Evolutionary conservation across 2,888 invertebrate species (phyloP).

Genomic region (Xylota segnis): DNA sequence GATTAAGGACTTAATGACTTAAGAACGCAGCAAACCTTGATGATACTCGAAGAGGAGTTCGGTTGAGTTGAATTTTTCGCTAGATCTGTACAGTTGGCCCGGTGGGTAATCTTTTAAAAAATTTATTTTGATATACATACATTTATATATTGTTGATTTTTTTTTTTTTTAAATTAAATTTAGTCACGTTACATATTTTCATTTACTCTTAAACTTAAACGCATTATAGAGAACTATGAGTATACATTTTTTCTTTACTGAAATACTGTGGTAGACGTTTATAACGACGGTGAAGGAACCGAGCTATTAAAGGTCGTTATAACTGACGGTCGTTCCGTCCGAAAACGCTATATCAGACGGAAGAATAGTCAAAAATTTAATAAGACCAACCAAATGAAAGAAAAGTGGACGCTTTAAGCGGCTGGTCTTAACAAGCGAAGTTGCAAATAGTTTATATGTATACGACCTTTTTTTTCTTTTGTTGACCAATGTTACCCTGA

Average conservation of each 20-base stretch:
- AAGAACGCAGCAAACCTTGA: constrained; percentile 82
- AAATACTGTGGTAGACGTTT: no score
- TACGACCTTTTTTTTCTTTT: no score
- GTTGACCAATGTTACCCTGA: no score
- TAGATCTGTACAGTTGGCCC: constrained; percentile 87
- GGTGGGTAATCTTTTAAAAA: constrained; percentile 83
- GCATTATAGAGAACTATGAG: constrained; percentile 18
- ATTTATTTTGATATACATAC: constrained; percentile 23
- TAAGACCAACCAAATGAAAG: no score
- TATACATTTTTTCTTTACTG: constrained; percentile 8
- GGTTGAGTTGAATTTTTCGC: constrained; percentile 88
- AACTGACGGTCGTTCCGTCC: no score
- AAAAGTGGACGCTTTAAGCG: no score
- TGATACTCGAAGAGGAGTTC: constrained; percentile 85
- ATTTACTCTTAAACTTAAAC: background rate
- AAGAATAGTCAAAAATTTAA: no score
- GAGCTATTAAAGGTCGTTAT: no score
- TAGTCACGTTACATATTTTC: background rate
- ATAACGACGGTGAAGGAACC: no score
- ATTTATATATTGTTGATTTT: background rate
- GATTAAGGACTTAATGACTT: constrained; percentile 46
- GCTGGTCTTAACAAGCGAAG: no score
- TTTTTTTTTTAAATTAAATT: background rate
- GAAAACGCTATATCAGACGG: no score
- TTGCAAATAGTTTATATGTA: no score